Conservation (phyloP, 2,797 vertebrate species). For the Halcyon chelicuti region DNA sequence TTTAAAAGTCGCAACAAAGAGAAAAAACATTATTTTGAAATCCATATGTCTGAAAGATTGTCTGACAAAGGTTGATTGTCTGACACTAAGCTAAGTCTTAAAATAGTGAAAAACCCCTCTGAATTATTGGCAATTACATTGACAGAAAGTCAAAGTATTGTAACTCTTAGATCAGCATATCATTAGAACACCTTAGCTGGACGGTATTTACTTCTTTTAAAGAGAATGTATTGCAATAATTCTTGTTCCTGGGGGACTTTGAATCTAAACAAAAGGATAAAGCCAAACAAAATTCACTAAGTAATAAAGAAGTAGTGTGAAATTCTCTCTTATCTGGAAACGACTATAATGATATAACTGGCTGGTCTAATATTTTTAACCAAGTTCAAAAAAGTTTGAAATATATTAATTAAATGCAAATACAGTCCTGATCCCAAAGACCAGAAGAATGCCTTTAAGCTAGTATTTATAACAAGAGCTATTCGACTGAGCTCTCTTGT, state of each 20-base stretch:
- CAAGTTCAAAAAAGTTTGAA: conserved; percentile 77
- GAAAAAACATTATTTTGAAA: background rate
- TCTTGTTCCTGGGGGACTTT: background rate
- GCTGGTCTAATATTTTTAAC: conserved; percentile 70
- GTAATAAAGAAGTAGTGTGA: background rate
- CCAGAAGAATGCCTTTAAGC: conserved; percentile 87
- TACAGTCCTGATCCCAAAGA: conserved; percentile 84
- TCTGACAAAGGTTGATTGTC: too few relatives aligned
- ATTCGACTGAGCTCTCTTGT: conserved; percentile 86
- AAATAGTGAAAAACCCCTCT: conserved; percentile 15
- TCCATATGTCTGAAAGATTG: background rate
- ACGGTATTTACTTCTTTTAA: background rate
- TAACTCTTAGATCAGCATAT: background rate
- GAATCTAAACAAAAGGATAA: background rate
- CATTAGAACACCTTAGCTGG: background rate
- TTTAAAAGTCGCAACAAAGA: background rate
- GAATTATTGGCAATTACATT: conserved; percentile 26
- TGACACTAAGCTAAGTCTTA: background rate
- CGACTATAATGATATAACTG: conserved; percentile 60
- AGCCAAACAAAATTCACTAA: background rate
- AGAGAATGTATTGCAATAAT: background rate
- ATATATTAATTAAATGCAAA: conserved; percentile 88
- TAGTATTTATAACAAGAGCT: conserved; percentile 90
- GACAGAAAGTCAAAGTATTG: background rate
- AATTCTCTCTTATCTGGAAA: background rate